Conservation (phyloP, 2,797 vertebrate species). For the Adrianichthys oophorus region DNA sequence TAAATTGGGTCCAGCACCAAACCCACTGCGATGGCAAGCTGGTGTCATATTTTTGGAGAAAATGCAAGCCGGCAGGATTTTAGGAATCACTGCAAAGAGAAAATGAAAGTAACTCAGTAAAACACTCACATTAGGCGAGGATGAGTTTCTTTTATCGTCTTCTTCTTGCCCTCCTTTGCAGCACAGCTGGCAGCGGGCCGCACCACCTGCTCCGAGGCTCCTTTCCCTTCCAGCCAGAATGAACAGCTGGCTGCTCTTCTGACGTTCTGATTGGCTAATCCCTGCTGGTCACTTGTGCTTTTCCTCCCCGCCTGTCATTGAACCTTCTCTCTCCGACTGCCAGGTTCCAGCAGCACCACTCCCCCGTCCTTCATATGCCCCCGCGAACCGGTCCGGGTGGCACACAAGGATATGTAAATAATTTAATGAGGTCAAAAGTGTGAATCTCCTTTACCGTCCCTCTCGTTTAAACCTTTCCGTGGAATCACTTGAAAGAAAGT, state of each 20-base stretch:
- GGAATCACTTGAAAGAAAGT: not conserved
- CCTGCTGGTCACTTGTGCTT: conserved; percentile 79
- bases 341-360: conserved; percentile 60
- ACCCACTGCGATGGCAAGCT: too few relatives aligned
- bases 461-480: conserved; percentile 12
- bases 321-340: conserved; percentile 74
- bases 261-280: conserved; percentile 80
- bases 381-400: conserved; percentile 54
- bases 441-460: conserved; percentile 42
- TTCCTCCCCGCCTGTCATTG: conserved; percentile 71
- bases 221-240: conserved; percentile 70
- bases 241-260: conserved; percentile 83
- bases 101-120: conserved; percentile 9
- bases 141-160: conserved; percentile 51
- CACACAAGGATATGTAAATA: conserved; percentile 80
- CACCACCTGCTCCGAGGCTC: conserved; percentile 77
- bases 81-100: not conserved
- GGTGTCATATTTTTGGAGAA: too few relatives aligned
- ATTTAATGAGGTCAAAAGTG: conserved; percentile 80
- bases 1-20: too few relatives aligned
- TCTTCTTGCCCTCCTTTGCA: conserved; percentile 61
- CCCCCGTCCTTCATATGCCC: conserved; percentile 72
- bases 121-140: conserved; percentile 40
- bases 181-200: conserved; percentile 73
- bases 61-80: too few relatives aligned